Evolutionary conservation across 2,888 invertebrate species (phyloP), one percentile per base, ranked within the genome.

Genomic region (Zeuzera pyrina): DNA sequence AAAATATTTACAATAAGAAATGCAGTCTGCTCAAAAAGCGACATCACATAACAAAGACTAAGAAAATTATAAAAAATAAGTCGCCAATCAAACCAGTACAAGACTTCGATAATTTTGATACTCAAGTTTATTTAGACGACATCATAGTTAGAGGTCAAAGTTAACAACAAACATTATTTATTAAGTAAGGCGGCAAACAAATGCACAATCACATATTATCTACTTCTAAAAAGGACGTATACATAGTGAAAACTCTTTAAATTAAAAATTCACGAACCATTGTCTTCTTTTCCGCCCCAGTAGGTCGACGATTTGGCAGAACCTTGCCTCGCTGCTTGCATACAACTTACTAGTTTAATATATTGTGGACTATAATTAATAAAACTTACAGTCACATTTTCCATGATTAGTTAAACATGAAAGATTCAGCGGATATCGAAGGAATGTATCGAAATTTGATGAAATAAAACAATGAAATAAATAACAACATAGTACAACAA

Each of bases 291-390:
- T 37, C 77, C 77, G 59, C 73, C 78, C 83, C 83, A 81, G 54
- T 78, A 81, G 8, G 66, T 67, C 2, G 73, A 69, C 10, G 79
- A 78, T 49, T 83, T 83, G 30, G 74, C 66, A 0, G 83, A 83
- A 63, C 81, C 79, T 51, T 79, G 81, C 57, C 81, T 70, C 41
- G 83, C 83, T 81, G 83, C 83, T 69, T 83, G 83, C 79, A 57
- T 63, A 73, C 51, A 72, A 79, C 77, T 79, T 64, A 67, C 56
- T 38, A 58, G 51, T 64, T 76, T 65, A 70, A 49, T 57, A 35
- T 1, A 5, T 5, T 19, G 19, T 19, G n/a, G n/a, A n/a, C n/a
- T n/a, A n/a, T n/a, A n/a, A n/a, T n/a, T 19, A 19, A 19, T 19
- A 12, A 13, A 12, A 13, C 7, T 25, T 13, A 25, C 12, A 25